phyloP scores from a whole-genome alignment of 2,113 vertebrate species.

The Eidolon helvum region DNA sequence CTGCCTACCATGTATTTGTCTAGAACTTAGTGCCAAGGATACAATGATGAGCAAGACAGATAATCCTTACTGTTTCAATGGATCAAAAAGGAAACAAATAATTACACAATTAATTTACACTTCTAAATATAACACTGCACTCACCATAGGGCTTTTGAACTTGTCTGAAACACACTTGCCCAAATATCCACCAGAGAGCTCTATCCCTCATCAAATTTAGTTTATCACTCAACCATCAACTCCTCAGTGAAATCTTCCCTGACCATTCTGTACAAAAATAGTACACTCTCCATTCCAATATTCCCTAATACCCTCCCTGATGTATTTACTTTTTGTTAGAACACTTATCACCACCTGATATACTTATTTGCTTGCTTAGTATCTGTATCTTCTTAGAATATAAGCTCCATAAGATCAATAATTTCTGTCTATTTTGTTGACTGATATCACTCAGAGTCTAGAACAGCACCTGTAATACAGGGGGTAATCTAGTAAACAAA shows the following conservation, averaged over 20 bases:
- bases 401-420: not conserved
- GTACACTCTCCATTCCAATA: not conserved
- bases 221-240: not conserved
- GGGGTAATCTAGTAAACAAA: not conserved
- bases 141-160: not conserved
- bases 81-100: conserved; percentile 5
- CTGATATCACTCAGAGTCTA: not conserved
- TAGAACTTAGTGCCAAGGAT: not conserved
- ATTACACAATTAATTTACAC: not conserved
- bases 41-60: not conserved
- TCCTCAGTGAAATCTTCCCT: not conserved
- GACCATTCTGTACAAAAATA: not conserved
- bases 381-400: not conserved
- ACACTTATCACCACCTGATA: not conserved
- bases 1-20: not conserved
- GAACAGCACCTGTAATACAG: not conserved
- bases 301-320: not conserved
- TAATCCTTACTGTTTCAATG: not conserved
- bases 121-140: not conserved
- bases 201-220: not conserved
- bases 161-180: not conserved
- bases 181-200: not conserved
- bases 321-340: not conserved
- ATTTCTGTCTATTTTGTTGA: not conserved
- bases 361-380: not conserved